Conservation (phyloP, 2,113 vertebrate genomes). For the Bostrychus sinensis region DNA sequence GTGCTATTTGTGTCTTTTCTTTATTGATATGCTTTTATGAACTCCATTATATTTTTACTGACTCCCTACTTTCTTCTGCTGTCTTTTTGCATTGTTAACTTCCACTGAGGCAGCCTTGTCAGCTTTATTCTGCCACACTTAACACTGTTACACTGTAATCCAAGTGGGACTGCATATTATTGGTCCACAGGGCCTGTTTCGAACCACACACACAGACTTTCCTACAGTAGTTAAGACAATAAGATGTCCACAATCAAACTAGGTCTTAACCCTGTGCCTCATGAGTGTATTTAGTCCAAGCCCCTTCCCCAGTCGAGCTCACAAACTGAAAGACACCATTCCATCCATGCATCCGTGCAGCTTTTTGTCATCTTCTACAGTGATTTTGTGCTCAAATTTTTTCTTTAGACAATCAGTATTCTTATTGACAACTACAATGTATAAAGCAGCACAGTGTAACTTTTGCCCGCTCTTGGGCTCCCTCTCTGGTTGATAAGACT, state of each 20-base stretch:
- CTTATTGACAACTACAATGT: no score
- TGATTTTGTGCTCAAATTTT: no score
- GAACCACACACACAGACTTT: background rate
- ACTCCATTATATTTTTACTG: slow-evolving; percentile 37
- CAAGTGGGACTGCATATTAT: slow-evolving; percentile 13
- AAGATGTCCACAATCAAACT: background rate
- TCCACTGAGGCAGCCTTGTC: slow-evolving; percentile 25
- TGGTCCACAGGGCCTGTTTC: background rate
- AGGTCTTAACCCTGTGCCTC: background rate
- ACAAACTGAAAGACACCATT: no score
- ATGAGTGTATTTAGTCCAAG: no score
- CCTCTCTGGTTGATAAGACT: no score
- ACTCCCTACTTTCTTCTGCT: slow-evolving; percentile 29
- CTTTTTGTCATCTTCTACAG: no score
- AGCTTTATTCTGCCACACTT: slow-evolving; percentile 1
- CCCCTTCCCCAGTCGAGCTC: no score
- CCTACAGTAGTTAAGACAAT: background rate
- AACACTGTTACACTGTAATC: background rate
- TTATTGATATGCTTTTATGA: slow-evolving; percentile 44
- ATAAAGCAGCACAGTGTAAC: no score
- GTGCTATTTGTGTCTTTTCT: slow-evolving; percentile 24
- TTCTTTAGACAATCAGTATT: no score
- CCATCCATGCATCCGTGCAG: no score
- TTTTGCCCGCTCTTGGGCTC: no score
- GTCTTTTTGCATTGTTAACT: slow-evolving; percentile 21